These are phyloP conservation scores for Drosophila vallismaia DNA, from an alignment of 2,888 invertebrate genomes.

Conservation along the genomic window DNA sequence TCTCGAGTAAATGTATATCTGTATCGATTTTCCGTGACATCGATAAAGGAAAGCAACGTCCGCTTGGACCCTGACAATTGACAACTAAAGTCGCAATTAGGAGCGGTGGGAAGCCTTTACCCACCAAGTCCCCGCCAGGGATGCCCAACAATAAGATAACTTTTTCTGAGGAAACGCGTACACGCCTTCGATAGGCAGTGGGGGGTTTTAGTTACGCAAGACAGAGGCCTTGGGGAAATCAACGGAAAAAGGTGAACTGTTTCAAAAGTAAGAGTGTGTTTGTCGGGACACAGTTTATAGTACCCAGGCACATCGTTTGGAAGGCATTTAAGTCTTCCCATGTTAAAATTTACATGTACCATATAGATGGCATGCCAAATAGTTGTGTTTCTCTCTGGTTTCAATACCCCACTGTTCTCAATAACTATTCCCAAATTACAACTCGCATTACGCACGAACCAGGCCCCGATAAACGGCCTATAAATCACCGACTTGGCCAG, in stretches of 20 bases:
- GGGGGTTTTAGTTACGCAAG: conserved; percentile 68
- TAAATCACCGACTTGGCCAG: conserved; percentile 65
- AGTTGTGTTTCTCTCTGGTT: background rate
- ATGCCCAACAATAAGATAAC: conserved; percentile 12
- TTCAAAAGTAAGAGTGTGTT: conserved; percentile 24
- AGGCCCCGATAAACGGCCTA: conserved; percentile 63
- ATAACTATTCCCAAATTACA: conserved; percentile 43
- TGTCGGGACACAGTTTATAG: conserved; percentile 13
- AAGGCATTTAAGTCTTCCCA: conserved; percentile 16
- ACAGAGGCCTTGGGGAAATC: conserved; percentile 69
- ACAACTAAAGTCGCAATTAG: conserved; percentile 34
- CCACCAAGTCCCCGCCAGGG: conserved; percentile 1
- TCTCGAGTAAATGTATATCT: background rate
- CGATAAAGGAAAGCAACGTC: background rate
- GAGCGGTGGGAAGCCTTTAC: conserved; percentile 20
- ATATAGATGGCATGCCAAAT: background rate
- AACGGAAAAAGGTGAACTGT: conserved; percentile 58
- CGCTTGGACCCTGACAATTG: conserved; percentile 30
- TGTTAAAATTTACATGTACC: conserved; percentile 1
- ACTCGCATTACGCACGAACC: conserved; percentile 13
- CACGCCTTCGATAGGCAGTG: conserved; percentile 47
- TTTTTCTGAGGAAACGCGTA: conserved; percentile 41
- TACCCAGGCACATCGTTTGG: conserved; percentile 44
- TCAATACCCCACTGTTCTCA: background rate
- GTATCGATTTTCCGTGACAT: conserved; percentile 17